Conservation (phyloP, 2,113 vertebrate species). For the Recurvirostra avosetta region DNA sequence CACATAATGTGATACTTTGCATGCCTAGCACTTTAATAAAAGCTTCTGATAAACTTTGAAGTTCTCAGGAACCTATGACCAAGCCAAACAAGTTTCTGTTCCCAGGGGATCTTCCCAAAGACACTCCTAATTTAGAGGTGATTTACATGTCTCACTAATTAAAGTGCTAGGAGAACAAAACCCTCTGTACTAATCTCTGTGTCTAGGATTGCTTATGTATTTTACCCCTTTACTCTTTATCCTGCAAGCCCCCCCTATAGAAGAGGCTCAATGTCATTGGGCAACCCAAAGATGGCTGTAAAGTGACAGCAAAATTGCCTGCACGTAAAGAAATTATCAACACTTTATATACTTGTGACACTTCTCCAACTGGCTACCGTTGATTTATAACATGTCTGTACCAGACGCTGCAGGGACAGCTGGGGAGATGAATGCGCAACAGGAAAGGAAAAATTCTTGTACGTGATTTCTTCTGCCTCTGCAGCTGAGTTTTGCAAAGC, state of each 20-base stretch:
- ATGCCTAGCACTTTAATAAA: neutral
- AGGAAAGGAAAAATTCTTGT: neutral
- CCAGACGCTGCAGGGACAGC: neutral
- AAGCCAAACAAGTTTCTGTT: conserved; percentile 28
- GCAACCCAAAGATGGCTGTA: neutral
- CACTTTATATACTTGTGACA: neutral
- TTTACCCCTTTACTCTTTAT: neutral
- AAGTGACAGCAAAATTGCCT: neutral
- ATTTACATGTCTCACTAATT: conserved; percentile 40
- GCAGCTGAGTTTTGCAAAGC: neutral
- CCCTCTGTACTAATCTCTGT: neutral
- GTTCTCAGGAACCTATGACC: neutral
- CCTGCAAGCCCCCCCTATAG: neutral
- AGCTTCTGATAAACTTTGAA: conserved; percentile 49
- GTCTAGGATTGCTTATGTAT: neutral
- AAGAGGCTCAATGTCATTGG: neutral
- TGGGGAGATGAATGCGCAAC: neutral
- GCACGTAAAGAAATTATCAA: neutral
- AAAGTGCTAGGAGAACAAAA: neutral
- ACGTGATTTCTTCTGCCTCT: neutral
- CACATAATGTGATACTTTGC: neutral
- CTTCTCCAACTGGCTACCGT: rapidly evolving
- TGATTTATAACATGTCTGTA: neutral
- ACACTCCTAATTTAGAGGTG: neutral
- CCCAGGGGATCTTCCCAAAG: conserved; percentile 10